These are phyloP conservation scores for Hemistola chrysoprasaria DNA, from an alignment of 2,888 invertebrate genomes.

Conservation along the genomic window DNA sequence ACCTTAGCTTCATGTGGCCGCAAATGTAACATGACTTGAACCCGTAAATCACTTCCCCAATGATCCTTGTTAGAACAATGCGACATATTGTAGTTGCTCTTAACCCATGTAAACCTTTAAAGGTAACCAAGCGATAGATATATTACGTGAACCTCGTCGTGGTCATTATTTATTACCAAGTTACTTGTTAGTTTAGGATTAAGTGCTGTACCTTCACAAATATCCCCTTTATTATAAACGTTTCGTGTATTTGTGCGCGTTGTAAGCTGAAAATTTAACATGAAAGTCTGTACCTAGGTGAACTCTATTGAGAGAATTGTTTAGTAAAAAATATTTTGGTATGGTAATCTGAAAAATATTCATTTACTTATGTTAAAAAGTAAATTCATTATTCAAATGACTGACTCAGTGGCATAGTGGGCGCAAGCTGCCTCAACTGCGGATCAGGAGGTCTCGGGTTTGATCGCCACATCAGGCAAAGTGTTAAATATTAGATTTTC, in stretches of 20 bases:
- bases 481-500: no score
- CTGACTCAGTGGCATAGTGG: no score
- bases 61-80: slow-evolving; percentile 12
- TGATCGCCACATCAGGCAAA: no score
- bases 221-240: slow-evolving; percentile 28
- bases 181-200: slow-evolving; percentile 34
- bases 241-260: slow-evolving; percentile 15
- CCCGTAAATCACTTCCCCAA: slow-evolving; percentile 13
- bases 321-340: no score
- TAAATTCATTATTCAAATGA: no score
- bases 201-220: slow-evolving; percentile 23
- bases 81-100: neutral
- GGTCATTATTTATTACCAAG: slow-evolving; percentile 29
- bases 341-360: slow-evolving; percentile 1
- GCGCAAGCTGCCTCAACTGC: no score
- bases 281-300: neutral
- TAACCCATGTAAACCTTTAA: neutral
- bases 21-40: slow-evolving; percentile 14
- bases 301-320: no score
- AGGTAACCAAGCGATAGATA: slow-evolving; percentile 13
- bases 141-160: slow-evolving; percentile 20
- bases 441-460: no score
- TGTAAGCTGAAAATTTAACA: slow-evolving; percentile 27
- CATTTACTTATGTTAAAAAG: no score
- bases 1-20: no score